Evolutionary conservation across 2,888 invertebrate species (phyloP), one percentile per base, ranked within the genome.

Genomic region (Diplolepis rosae): DNA sequence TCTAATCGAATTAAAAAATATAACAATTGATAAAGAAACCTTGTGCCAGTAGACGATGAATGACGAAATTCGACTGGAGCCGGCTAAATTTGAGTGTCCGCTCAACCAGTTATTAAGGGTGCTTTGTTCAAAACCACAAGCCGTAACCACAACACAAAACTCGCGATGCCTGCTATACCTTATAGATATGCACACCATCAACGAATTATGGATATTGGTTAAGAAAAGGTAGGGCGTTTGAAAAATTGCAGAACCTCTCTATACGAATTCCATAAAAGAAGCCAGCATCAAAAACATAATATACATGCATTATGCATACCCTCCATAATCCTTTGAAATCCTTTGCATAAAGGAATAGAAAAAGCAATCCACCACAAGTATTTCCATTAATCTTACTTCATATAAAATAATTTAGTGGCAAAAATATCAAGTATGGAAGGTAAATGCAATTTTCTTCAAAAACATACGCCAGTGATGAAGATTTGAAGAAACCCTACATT

Each of bases 111-210:
- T 67, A 52, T 61, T 56, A 54, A 66, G 75, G 51, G 69, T 65
- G 76, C 76, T 80, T 81, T 81, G 81, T 81, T 74, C 77, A 61
- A 24, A 70, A 68, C 67, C 78, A 75, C 51, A 56, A 65, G 48
- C 73, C 81, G 78, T 79, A 77, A 78, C 81, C 73, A 69, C 61
- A 75, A 54, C 75, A 71, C 72, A 72, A 79, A 78, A 72, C 66
- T 66, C 52, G 32, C 65, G 28, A 27, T 27, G 52, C 42, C 18
- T 67, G 45, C 39, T 24, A 32, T 67, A n/a, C 9, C 18, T 9
- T 61, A 61, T 7, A 13, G 13, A 39, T n/a, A 22, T 61, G 35
- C 39, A 22, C 22, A 32, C 61, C 13, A 22, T 35, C 7, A 13
- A 39, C 61, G 61, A 61, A 61, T 61, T 61, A 61, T 61, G 39